Conservation (phyloP, 2,888 invertebrate species). For the Boloria euphrosyne region DNA sequence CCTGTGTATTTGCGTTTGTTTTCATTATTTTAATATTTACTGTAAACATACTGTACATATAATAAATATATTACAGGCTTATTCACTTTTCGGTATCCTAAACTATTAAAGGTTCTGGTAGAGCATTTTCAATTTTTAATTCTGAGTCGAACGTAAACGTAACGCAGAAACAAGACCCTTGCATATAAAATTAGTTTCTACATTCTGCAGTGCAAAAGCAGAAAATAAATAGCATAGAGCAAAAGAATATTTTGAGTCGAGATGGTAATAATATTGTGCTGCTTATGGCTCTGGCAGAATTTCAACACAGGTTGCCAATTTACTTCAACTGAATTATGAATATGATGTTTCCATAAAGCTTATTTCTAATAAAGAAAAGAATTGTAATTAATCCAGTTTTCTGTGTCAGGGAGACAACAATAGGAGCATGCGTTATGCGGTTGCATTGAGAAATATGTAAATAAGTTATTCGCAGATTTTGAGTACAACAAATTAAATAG, state of each 20-base stretch:
- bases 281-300: slow-evolving; percentile 51
- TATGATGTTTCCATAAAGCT: slow-evolving; percentile 4
- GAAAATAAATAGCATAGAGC: slow-evolving; percentile 30
- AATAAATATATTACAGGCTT: not conserved
- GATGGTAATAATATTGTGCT: slow-evolving; percentile 43
- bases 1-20: not conserved
- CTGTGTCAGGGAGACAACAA: not conserved
- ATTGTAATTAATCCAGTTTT: not conserved
- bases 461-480: too few relatives aligned
- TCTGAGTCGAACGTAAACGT: slow-evolving; percentile 2
- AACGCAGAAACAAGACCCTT: slow-evolving; percentile 13
- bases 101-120: slow-evolving; percentile 4
- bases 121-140: slow-evolving; percentile 14
- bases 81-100: not conserved
- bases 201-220: slow-evolving; percentile 41
- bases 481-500: too few relatives aligned
- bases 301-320: slow-evolving; percentile 48
- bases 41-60: too few relatives aligned
- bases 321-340: slow-evolving; percentile 20
- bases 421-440: not conserved
- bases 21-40: too few relatives aligned
- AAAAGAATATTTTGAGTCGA: slow-evolving; percentile 56
- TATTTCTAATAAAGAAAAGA: not conserved
- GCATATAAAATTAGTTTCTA: slow-evolving; percentile 47
- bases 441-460: too few relatives aligned